Evolutionary conservation across 2,113 vertebrate genomes (phyloP).

Genomic region (Periophthalmus modestus): DNA sequence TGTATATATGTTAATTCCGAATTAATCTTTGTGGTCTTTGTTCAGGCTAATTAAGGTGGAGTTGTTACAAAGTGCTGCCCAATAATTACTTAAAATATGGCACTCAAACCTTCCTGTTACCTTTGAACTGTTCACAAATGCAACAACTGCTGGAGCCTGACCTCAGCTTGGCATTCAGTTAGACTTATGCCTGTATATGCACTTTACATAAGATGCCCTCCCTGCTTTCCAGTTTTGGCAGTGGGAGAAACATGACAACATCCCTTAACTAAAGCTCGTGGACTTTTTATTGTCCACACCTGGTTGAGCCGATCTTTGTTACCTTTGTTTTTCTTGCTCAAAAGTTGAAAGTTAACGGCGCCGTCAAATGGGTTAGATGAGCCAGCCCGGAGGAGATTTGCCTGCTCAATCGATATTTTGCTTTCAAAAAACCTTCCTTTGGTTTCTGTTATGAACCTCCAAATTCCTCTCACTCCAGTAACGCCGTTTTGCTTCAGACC

Average conservation of each 20-base stretch:
- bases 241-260: not conserved
- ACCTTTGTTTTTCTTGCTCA: slow-evolving; percentile 18
- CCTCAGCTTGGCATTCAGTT: not conserved
- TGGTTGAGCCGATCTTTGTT: not conserved
- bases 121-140: not conserved
- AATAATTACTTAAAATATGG: too few species aligned
- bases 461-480: not conserved
- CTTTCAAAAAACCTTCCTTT: slow-evolving; percentile 31
- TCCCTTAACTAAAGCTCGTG: not conserved
- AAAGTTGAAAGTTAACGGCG: slow-evolving; percentile 45
- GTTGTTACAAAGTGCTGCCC: too few species aligned
- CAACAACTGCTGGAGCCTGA: not conserved
- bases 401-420: slow-evolving; percentile 47
- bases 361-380: slow-evolving; percentile 37
- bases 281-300: not conserved
- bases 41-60: too few species aligned
- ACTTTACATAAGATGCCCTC: not conserved
- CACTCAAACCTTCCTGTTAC: not conserved
- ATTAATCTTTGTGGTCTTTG: too few species aligned
- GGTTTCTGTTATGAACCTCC: slow-evolving; percentile 22
- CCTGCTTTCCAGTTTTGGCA: not conserved
- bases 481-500: slow-evolving; percentile 7
- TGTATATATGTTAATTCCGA: too few species aligned
- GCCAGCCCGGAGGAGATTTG: slow-evolving; percentile 36
- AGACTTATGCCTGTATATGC: not conserved